Percentiles rank a stretch among this genome's conserved stretches.
phyloP scores from a whole-genome alignment of 2,888 invertebrate genomes.

The Synanthedon andrenaeformis region DNA sequence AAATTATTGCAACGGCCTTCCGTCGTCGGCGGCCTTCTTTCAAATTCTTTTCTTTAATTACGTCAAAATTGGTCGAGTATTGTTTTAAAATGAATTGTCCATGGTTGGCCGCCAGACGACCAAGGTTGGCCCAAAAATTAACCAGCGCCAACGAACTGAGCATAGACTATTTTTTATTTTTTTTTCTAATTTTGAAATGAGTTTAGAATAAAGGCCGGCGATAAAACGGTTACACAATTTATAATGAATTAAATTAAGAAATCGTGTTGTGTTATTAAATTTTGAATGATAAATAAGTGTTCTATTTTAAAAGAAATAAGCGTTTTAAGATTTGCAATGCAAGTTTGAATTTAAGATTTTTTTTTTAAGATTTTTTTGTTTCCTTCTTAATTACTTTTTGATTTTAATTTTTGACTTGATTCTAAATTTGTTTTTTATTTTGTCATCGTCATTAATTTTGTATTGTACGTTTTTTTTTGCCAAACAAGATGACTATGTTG shows the following conservation, averaged over 20 bases:
- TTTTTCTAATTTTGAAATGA: neutral
- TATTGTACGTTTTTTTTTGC: no score
- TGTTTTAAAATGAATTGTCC: conserved; percentile 6
- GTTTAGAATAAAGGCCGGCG: neutral
- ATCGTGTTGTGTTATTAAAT: no score
- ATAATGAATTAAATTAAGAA: neutral
- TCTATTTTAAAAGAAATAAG: no score
- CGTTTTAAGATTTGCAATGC: no score
- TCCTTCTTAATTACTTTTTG: no score
- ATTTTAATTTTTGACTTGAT: no score
- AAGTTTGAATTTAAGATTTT: no score
- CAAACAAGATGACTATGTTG: no score
- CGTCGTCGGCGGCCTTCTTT: conserved; percentile 12
- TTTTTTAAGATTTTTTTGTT: no score
- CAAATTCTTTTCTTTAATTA: conserved; percentile 13
- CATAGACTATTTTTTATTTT: neutral
- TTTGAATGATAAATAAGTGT: no score
- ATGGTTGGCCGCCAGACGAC: conserved; percentile 2
- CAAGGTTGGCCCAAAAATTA: neutral
- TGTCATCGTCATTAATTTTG: no score
- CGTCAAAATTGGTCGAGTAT: conserved; percentile 10
- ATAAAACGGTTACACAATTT: neutral
- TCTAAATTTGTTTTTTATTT: no score
- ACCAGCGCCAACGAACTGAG: neutral
- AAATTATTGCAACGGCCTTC: conserved; percentile 14